phyloP scores from a whole-genome alignment of 2,113 vertebrate species.

The Alouatta palliata region DNA sequence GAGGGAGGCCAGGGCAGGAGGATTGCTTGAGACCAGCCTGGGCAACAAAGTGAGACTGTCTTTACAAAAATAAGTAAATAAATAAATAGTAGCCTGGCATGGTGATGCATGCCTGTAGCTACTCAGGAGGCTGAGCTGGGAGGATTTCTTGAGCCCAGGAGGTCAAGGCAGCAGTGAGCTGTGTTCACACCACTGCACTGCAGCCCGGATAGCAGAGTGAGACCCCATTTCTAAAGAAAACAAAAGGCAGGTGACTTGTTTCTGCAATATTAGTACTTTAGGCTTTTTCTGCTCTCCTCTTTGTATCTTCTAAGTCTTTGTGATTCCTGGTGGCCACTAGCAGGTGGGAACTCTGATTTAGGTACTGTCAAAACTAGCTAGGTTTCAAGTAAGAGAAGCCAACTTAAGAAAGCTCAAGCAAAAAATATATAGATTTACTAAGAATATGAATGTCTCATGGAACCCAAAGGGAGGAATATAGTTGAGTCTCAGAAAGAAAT shows the following conservation, averaged over 20 bases:
- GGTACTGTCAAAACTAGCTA: not conserved
- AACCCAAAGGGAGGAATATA: not conserved
- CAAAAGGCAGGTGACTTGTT: not conserved
- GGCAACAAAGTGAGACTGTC: too few relatives aligned
- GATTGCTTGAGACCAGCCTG: too few relatives aligned
- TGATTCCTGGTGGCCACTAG: not conserved
- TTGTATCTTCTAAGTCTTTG: not conserved
- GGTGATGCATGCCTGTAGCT: too few relatives aligned
- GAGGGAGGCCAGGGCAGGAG: too few relatives aligned
- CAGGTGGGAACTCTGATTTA: not conserved
- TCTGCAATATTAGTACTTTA: not conserved
- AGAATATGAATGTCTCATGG: not conserved
- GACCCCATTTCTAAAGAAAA: too few relatives aligned
- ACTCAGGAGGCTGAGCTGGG: too few relatives aligned
- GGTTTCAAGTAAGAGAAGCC: slow-evolving; percentile 1
- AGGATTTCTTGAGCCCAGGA: too few relatives aligned
- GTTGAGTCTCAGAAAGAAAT: not conserved
- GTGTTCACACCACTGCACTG: too few relatives aligned
- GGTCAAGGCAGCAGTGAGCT: too few relatives aligned
- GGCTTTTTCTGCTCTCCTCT: not conserved
- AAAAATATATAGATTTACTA: not conserved
- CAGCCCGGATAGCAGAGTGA: too few relatives aligned
- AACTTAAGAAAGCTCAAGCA: not conserved
- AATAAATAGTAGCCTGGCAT: too few relatives aligned
- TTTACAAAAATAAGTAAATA: too few relatives aligned